Evolutionary conservation across 2,113 vertebrate genomes (phyloP).

Genomic region (Arothron firmamentum): DNA sequence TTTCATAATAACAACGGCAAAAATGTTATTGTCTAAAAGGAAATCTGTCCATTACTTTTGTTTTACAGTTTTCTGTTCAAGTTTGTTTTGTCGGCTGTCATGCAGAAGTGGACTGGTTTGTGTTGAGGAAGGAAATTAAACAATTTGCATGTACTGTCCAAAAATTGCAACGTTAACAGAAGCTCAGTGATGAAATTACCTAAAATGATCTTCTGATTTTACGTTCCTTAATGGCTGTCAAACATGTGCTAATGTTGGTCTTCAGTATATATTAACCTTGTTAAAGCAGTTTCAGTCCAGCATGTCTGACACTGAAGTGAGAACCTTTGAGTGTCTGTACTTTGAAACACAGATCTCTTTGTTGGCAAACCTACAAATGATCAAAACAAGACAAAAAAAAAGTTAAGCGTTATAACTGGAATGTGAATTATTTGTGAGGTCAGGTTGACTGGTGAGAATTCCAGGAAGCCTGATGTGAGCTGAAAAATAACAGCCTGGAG

Average conservation of each 20-base stretch:
- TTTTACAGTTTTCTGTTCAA: background rate
- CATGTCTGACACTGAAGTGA: background rate
- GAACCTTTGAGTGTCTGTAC: background rate
- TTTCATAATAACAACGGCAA: too few relatives aligned
- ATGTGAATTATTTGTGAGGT: constrained; percentile 10
- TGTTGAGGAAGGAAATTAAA: background rate
- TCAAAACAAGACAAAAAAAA: background rate
- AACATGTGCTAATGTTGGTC: too few relatives aligned
- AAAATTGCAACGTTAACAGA: too few relatives aligned
- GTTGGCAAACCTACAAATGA: constrained; percentile 8
- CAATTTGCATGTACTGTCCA: too few relatives aligned
- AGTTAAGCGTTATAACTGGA: background rate
- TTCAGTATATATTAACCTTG: too few relatives aligned
- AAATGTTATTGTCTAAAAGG: too few relatives aligned
- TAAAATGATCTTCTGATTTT: too few relatives aligned
- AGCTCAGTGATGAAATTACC: too few relatives aligned
- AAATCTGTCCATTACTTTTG: background rate
- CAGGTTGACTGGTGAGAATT: background rate
- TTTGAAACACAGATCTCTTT: constrained; percentile 22
- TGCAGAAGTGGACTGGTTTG: background rate
- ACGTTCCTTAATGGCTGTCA: too few relatives aligned
- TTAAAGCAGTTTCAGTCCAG: too few relatives aligned
- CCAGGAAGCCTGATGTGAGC: background rate
- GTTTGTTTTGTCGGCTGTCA: too few relatives aligned
- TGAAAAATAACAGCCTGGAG: background rate